phyloP scores from a whole-genome alignment of 2,113 vertebrate genomes.

The Andinoacara biseriatus region DNA sequence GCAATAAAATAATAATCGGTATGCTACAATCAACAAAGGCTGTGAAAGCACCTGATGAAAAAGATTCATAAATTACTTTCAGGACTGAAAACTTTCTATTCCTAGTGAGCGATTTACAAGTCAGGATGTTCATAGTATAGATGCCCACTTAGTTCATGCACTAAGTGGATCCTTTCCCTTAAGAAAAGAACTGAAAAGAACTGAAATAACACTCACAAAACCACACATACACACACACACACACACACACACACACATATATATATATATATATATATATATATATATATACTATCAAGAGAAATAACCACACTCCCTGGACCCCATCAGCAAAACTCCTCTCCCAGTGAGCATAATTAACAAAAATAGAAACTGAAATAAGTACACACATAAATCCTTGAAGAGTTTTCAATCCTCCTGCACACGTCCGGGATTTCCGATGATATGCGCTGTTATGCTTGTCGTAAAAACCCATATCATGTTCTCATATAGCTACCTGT shows the following conservation, averaged over 20 bases:
- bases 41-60: not conserved
- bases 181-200: not conserved
- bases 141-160: not conserved
- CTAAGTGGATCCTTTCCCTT: not conserved
- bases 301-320: conserved; percentile 26
- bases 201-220: no score
- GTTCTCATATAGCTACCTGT: not conserved
- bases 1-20: conserved; percentile 10
- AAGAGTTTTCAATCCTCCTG: conserved; percentile 8
- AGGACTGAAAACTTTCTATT: not conserved
- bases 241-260: no score
- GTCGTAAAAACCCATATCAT: not conserved
- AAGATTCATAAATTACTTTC: not conserved
- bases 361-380: conserved; percentile 4
- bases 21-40: conserved; percentile 12
- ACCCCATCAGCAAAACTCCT: conserved; percentile 6
- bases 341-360: conserved; percentile 54
- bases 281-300: conserved; percentile 12
- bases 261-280: no score
- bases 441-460: not conserved
- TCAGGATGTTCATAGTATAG: not conserved
- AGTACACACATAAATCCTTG: not conserved
- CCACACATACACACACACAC: no score
- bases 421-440: not conserved
- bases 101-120: not conserved